Evolutionary conservation across 2,888 invertebrate species (phyloP), one percentile per base, ranked within the genome.

Genomic region (Epistrophe grossulariae): DNA sequence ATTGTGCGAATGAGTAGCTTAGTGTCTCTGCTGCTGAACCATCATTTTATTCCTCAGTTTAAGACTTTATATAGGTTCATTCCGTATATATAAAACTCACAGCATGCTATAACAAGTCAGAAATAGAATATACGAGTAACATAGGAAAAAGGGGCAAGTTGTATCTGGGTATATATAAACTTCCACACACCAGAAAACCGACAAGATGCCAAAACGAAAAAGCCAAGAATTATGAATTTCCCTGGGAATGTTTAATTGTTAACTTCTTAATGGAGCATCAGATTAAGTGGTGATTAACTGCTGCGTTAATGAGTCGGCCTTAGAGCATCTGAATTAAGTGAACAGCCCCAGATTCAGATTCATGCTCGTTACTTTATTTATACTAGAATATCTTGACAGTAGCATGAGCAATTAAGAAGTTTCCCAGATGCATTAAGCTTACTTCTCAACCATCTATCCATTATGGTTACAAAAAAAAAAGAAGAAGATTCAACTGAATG

Each of bases 221-320:
- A 78, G 55, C 82, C 57, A 8, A 72, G 71, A 87, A 76, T 60
- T 83, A 76, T 83, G 83, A 83, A 76, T 83, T 87, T 83, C 72
- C 83, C 79, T 82, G 85, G 64, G 82, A 78, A 87, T 76, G 74
- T 87, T 82, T 79, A 79, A 76, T 87, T 83, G 83, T 87, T 81
- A 79, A 87, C 83, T 83, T 74, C 87, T 83, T 87, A 87, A 87
- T 87, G 83, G 87, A 60, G 79, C 79, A 79, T 87, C 87, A 87
- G 83, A 87, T 87, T 87, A 87, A 87, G 79, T 87, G 83, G 83
- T 83, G 87, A 83, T 83, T 87, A 87, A 87, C 82, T 83, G 87
- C 83, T 82, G 83, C 77, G 79, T 74, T 87, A 87, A 87, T 87
- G 76, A 87, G 79, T 82, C 78, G 79, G 76, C 66, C 82, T 70